A percentile compares a stretch with the other conserved stretches of the same genome.
Evolutionary conservation across 2,113 vertebrate species (phyloP).

Genomic region (Hippocampus mohnikei): DNA sequence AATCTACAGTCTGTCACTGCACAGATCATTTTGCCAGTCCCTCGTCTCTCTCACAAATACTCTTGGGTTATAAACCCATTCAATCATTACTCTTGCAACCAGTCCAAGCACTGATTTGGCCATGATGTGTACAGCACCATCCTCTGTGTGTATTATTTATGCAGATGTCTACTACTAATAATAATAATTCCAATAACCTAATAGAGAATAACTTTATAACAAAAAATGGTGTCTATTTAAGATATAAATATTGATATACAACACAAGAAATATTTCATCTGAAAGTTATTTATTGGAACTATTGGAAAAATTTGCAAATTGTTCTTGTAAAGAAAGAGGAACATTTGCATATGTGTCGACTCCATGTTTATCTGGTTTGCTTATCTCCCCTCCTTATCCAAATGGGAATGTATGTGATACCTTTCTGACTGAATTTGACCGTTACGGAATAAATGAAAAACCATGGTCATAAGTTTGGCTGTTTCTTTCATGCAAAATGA

Average conservation of each 20-base stretch:
- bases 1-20: constrained; percentile 51
- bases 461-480: constrained; percentile 37
- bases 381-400: constrained; percentile 60
- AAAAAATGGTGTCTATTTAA: constrained; percentile 65
- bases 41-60: constrained; percentile 28
- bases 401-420: constrained; percentile 75
- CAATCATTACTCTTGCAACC: constrained; percentile 47
- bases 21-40: constrained; percentile 39
- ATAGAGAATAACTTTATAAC: constrained; percentile 66
- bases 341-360: constrained; percentile 68
- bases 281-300: constrained; percentile 64
- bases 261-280: constrained; percentile 51
- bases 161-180: constrained; percentile 63
- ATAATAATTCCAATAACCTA: constrained; percentile 59
- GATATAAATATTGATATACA: constrained; percentile 64
- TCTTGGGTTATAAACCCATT: constrained; percentile 23
- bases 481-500: constrained; percentile 19
- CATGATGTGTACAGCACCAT: constrained; percentile 73
- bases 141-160: constrained; percentile 73
- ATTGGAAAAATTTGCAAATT: constrained; percentile 64
- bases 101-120: constrained; percentile 51
- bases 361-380: constrained; percentile 74
- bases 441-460: constrained; percentile 73
- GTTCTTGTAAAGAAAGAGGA: constrained; percentile 58
- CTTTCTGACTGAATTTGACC: constrained; percentile 61